These are phyloP conservation scores for Syrphus vitripennis DNA, from an alignment of 2,888 invertebrate species.

Conservation along the genomic window DNA sequence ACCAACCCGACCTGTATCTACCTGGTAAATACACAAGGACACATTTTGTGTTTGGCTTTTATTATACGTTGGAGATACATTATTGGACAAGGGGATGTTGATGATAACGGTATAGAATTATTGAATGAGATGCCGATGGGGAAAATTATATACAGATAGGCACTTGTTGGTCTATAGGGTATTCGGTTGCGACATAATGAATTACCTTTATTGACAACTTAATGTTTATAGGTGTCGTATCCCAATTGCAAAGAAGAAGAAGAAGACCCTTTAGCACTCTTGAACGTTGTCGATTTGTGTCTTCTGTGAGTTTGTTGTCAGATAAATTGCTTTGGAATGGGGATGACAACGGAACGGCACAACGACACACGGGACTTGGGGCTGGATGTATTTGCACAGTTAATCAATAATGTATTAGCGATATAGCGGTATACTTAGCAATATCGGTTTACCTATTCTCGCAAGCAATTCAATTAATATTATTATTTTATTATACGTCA, in stretches of 20 bases:
- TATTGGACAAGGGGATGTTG: constrained; percentile 69
- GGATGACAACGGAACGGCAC: not conserved
- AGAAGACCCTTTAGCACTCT: constrained; percentile 55
- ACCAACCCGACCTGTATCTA: not conserved
- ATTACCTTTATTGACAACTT: constrained; percentile 81
- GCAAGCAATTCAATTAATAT: constrained; percentile 63
- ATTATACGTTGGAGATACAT: constrained; percentile 77
- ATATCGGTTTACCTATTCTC: constrained; percentile 51
- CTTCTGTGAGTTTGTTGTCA: constrained; percentile 46
- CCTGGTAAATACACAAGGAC: constrained; percentile 1
- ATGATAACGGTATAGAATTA: constrained; percentile 56
- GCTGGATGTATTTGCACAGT: constrained; percentile 56
- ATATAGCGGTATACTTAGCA: constrained; percentile 40
- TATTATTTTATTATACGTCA: constrained; percentile 36
- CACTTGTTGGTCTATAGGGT: constrained; percentile 76
- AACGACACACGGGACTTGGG: constrained; percentile 1
- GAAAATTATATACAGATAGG: constrained; percentile 72
- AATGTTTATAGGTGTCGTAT: constrained; percentile 80
- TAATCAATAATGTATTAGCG: constrained; percentile 68
- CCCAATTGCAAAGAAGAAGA: no score
- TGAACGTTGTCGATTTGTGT: constrained; percentile 61
- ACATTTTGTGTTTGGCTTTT: constrained; percentile 72
- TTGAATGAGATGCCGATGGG: constrained; percentile 69
- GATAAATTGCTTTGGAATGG: constrained; percentile 45
- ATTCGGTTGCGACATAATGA: constrained; percentile 80